A percentile compares a stretch with the other conserved stretches of the same genome.
These are phyloP conservation scores for Molanna angustata DNA, from an alignment of 2,888 invertebrate genomes.

Conservation along the genomic window DNA sequence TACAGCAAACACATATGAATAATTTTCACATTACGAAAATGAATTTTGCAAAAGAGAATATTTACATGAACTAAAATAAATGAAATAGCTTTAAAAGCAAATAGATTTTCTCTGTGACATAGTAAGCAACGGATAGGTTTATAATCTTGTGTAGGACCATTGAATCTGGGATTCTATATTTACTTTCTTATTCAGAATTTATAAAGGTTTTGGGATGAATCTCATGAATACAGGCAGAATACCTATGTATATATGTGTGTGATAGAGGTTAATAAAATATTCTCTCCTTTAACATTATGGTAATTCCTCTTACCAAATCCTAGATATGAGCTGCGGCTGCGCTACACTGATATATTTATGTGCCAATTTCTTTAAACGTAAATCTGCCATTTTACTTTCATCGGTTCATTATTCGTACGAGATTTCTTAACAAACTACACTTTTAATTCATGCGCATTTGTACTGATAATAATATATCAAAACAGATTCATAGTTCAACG, in stretches of 20 bases:
- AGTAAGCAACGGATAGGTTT: too few relatives aligned
- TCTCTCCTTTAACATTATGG: slow-evolving; percentile 29
- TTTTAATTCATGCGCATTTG: too few relatives aligned
- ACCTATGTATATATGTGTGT: slow-evolving; percentile 14
- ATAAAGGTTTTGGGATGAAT: slow-evolving; percentile 14
- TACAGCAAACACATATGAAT: too few relatives aligned
- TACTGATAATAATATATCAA: too few relatives aligned
- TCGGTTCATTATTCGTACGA: too few relatives aligned
- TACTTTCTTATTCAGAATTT: slow-evolving; percentile 18
- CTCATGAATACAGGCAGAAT: slow-evolving; percentile 22
- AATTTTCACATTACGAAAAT: too few relatives aligned
- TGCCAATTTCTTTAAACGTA: slow-evolving; percentile 26
- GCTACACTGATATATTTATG: slow-evolving; percentile 27
- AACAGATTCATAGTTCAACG: too few relatives aligned
- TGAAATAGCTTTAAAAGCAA: too few relatives aligned
- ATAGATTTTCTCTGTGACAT: too few relatives aligned
- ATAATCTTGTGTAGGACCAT: not conserved
- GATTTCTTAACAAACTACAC: too few relatives aligned
- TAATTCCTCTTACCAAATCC: slow-evolving; percentile 25
- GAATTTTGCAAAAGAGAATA: too few relatives aligned
- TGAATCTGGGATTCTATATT: slow-evolving; percentile 21
- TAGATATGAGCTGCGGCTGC: slow-evolving; percentile 24
- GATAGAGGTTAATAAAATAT: slow-evolving; percentile 30
- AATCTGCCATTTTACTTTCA: slow-evolving; percentile 23
- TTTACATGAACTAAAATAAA: too few relatives aligned